Evolutionary conservation across 2,797 vertebrate genomes (phyloP), one percentile per base, ranked within the genome.

Genomic region (Nannoperca obscura): DNA sequence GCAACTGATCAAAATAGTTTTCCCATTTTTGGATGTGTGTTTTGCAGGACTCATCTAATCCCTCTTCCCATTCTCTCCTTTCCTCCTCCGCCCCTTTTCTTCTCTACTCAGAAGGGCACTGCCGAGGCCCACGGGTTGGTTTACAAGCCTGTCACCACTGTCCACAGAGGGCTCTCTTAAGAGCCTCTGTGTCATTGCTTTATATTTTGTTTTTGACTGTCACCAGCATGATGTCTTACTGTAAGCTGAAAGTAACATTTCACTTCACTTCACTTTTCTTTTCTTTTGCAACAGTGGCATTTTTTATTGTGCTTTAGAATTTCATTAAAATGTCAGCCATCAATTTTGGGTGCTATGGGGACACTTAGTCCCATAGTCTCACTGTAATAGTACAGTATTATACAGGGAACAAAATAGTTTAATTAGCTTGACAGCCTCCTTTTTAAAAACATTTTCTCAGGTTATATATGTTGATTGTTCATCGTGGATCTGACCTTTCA

Each of bases 21-120:
- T 95, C 91, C 96, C 96, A 95, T 97, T 96, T 96, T 96, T 95
- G 94, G 95, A 86, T 59, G 83, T 89, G 88, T 82, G 91, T 91
- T 91, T 92, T 80, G 3, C 94, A 89, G 82, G 91, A 92, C 88
- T 95, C 81, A 49, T 93, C 84, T 93, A 92, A 88, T 92, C 82
- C 76, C 49, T 74, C 88, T 83, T 78, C 77, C 69, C 54, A 40
- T 71, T 77, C 71, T 85, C 74, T 70, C 47, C 58, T 62, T 68
- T 44, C 62, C 61, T 63, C 27, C 74, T 42, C 36, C 69, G 72
- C 46, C 60, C 24, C 71, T 70, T 66, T 75, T 84, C 68, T 71
- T 66, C 80, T 86, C 54, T 19, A 36, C 76, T 91, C 84, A 66
- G 81, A 90, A 80, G 83, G 85, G 82, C 73, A 84, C 70, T 54